Evolutionary conservation across 2,113 vertebrate genomes (phyloP).

Genomic region (Echinops telfairi): DNA sequence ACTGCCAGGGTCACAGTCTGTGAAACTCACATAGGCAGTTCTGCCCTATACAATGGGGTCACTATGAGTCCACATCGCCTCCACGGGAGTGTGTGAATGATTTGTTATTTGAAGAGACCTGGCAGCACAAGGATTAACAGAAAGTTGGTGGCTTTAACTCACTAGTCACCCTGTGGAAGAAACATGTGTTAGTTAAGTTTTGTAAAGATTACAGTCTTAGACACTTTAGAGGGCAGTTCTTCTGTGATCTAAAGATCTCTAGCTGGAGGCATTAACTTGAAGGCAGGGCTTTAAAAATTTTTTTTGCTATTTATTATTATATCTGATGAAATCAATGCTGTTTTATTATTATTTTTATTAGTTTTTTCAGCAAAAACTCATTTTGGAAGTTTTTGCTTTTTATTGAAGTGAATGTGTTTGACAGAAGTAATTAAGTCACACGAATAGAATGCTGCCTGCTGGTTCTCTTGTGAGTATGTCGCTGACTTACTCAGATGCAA

Average conservation of each 20-base stretch:
- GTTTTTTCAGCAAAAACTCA: slow-evolving; percentile 66
- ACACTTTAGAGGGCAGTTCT: not conserved
- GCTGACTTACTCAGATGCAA: slow-evolving; percentile 71
- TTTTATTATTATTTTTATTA: slow-evolving; percentile 54
- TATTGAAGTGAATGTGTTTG: slow-evolving; percentile 81
- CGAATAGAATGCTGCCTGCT: slow-evolving; percentile 78
- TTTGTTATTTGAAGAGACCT: too few relatives aligned
- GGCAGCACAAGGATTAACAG: not conserved
- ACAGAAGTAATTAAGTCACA: slow-evolving; percentile 77
- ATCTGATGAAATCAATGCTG: slow-evolving; percentile 68
- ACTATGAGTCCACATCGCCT: too few relatives aligned
- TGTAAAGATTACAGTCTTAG: too few relatives aligned
- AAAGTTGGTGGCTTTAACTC: not conserved
- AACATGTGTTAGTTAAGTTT: too few relatives aligned
- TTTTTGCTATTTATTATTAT: slow-evolving; percentile 72
- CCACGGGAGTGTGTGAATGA: too few relatives aligned
- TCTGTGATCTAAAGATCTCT: not conserved
- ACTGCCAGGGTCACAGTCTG: too few relatives aligned
- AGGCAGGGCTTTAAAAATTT: too few relatives aligned
- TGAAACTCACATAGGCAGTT: too few relatives aligned
- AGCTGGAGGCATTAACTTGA: not conserved
- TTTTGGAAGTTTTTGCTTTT: slow-evolving; percentile 75
- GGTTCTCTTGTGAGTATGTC: slow-evolving; percentile 78
- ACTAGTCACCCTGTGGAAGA: too few relatives aligned
- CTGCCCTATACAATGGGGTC: too few relatives aligned